These are phyloP conservation scores for Clupea harengus DNA, from an alignment of 2,113 vertebrate genomes.

Conservation along the genomic window DNA sequence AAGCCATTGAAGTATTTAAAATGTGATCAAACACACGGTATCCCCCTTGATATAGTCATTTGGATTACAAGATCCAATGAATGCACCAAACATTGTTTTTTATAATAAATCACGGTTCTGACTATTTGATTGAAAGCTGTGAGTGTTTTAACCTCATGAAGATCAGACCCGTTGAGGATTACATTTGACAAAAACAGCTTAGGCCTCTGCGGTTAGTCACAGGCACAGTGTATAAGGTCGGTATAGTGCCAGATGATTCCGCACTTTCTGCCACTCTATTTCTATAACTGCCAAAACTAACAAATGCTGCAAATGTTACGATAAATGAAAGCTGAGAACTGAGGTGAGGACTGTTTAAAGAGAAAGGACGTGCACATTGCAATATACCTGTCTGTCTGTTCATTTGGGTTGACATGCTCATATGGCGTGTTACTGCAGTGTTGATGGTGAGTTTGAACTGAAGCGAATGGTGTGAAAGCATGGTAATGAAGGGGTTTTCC, in stretches of 20 bases:
- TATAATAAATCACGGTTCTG: neutral
- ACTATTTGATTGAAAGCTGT: neutral
- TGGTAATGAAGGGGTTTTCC: constrained; percentile 5
- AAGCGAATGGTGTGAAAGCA: constrained; percentile 5
- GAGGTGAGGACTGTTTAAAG: neutral
- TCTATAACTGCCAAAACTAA: neutral
- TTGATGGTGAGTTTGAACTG: neutral
- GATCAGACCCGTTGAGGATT: neutral
- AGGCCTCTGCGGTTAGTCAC: neutral
- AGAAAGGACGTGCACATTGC: neutral
- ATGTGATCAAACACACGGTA: neutral
- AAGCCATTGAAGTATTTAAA: neutral
- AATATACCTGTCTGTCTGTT: neutral
- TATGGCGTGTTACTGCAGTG: neutral
- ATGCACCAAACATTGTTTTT: neutral
- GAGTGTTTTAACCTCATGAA: neutral
- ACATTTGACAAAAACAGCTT: neutral
- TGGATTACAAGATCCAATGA: neutral
- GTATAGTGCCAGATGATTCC: neutral
- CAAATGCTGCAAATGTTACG: neutral
- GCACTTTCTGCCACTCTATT: neutral
- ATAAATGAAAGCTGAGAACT: neutral
- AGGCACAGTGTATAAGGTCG: neutral
- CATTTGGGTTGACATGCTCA: neutral
- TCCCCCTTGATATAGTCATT: neutral